Base-by-base conservation (phyloP, 2,797 vertebrate species). In the Etheostoma perlongum region DNA sequence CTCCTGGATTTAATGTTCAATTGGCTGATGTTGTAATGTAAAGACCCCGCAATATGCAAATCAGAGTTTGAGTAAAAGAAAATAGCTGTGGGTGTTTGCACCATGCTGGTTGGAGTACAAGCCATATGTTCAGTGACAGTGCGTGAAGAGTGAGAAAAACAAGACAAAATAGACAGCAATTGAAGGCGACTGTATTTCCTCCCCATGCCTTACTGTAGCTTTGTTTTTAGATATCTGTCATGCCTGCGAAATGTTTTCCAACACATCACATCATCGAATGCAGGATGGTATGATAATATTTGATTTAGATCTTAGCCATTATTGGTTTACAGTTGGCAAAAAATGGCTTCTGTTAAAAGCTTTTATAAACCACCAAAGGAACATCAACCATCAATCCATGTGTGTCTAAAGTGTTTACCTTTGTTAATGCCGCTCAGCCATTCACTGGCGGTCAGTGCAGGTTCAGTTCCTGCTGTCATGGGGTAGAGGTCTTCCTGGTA, bases 401-500 rank as follows among this genome's bases (percentile, higher is more conserved):
- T 8, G 2, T 33, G 44, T 72, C 7, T 18, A 2, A 25, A 15
- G 23, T 44, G 40, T 84, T 90, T 92, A 98, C 98, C 98, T 97
- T 96, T 92, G 88, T 99, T 95, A 36, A 97, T 94, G 68, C 98
- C 98, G 0, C 97, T 97, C 76, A 99, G 95, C 98, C 98, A 99
- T 73, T 99, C 97, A 0, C 95, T 95, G 0, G 97, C 97, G 0
- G 96, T 96, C 79, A 99, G 93, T 0, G 98, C 97, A 0, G 98
- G 97, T 86, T 99, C 97, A 0, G 92, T 97, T 52, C 98, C 97
- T 0, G 98, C 94, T 0, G 98, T 99, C 98, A 99, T 99, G 7
- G 98, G 98, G 82, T 99, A 99, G 86, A 99, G 97, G 87, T 99
- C 98, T 86, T 99, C 98, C 85, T 99, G 98, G 94, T 99, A 99